These are phyloP conservation scores for Cyclina sinensis DNA, from an alignment of 1,140 invertebrate genomes.

Conservation along the genomic window DNA sequence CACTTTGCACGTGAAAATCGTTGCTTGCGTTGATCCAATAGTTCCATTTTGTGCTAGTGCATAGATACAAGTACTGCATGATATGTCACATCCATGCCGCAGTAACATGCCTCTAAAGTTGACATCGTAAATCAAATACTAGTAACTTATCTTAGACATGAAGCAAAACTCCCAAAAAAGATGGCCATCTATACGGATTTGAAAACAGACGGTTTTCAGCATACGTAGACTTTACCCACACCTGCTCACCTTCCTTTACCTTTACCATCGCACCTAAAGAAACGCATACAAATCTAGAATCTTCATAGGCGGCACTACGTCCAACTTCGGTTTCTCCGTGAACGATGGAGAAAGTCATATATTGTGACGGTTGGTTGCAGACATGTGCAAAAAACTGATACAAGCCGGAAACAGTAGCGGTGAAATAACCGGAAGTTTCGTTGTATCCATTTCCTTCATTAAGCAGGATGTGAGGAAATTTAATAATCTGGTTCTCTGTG, in stretches of 20 bases:
- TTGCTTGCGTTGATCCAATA: too few relatives aligned
- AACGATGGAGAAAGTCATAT: not conserved
- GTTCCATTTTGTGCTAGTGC: too few relatives aligned
- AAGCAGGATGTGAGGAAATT: not conserved
- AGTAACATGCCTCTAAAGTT: too few relatives aligned
- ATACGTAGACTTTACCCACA: not conserved
- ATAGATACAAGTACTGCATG: too few relatives aligned
- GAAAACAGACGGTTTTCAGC: not conserved
- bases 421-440: not conserved
- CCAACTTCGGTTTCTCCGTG: not conserved
- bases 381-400: not conserved
- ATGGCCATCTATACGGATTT: not conserved
- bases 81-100: too few relatives aligned
- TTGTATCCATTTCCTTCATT: constrained; percentile 3
- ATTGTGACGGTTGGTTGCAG: not conserved
- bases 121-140: too few relatives aligned
- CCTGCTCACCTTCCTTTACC: not conserved
- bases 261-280: not conserved
- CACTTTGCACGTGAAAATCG: too few relatives aligned
- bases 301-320: too few relatives aligned
- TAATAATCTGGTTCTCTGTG: not conserved
- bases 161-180: not conserved
- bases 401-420: not conserved
- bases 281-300: not conserved
- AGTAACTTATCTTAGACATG: too few relatives aligned